Percentiles rank a stretch among this genome's conserved stretches.
phyloP scores from a whole-genome alignment of 2,888 invertebrate genomes.

The Mimachlamys varia region DNA sequence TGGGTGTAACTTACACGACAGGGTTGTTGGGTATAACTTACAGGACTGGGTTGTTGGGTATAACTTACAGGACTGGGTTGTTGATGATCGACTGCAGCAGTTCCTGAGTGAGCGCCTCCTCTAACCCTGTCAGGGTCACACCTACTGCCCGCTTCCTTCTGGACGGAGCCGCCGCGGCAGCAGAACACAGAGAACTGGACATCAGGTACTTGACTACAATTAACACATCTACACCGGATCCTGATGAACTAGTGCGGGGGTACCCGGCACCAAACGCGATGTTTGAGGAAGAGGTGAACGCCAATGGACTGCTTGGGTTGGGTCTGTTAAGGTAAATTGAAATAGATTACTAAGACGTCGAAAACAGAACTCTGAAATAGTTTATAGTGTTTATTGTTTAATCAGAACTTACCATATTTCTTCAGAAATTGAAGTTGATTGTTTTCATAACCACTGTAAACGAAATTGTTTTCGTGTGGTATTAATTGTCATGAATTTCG shows the following conservation, averaged over 20 bases:
- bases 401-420: no score
- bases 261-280: conserved; percentile 45
- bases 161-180: conserved; percentile 25
- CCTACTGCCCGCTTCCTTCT: conserved; percentile 35
- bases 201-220: conserved; percentile 44
- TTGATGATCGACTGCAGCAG: conserved; percentile 43
- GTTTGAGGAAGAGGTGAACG: conserved; percentile 39
- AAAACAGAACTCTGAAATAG: no score
- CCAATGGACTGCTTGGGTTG: conserved; percentile 39
- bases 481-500: no score
- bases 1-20: no score
- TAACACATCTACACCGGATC: conserved; percentile 36
- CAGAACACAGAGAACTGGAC: conserved; percentile 45
- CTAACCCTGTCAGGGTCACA: conserved; percentile 39
- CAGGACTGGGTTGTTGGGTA: no score
- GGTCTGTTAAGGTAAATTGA: conserved; percentile 41
- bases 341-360: background rate
- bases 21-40: no score
- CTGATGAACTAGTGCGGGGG: conserved; percentile 20
- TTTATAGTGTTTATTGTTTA: no score
- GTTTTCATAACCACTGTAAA: no score
- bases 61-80: background rate
- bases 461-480: no score
- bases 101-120: conserved; percentile 46
- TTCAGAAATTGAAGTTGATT: no score